A percentile compares a stretch with the other conserved stretches of the same genome.
Evolutionary conservation across 2,113 vertebrate genomes (phyloP).

Genomic region (Colaptes auratus): DNA sequence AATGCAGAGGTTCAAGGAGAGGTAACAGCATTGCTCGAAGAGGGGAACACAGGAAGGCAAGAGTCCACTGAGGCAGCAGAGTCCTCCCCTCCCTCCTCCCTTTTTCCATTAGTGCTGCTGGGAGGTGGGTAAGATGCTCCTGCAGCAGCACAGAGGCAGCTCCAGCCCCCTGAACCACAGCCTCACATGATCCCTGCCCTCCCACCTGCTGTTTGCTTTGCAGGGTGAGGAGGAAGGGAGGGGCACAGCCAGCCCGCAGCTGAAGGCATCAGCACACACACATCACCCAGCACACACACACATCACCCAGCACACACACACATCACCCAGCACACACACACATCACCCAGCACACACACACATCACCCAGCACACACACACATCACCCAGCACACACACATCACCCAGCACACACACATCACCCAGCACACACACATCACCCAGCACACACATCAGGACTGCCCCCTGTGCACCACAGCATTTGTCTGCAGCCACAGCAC

Average conservation of each 20-base stretch:
- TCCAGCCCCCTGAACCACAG: neutral
- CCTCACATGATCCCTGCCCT: neutral
- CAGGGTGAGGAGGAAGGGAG: neutral
- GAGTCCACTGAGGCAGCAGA: neutral
- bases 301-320: neutral
- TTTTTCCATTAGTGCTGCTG: neutral
- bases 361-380: neutral
- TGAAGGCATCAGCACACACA: neutral
- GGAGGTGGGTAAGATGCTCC: neutral
- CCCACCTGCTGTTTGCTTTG: neutral
- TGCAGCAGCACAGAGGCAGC: neutral
- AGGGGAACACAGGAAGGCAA: neutral
- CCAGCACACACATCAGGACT: fast-evolving
- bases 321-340: neutral
- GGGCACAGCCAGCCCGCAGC: neutral
- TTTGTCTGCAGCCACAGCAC: fast-evolving
- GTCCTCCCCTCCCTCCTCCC: neutral
- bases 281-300: fast-evolving
- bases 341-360: no score
- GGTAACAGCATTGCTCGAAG: neutral
- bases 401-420: neutral
- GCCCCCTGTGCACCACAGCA: fast-evolving
- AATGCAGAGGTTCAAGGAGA: neutral
- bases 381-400: no score
- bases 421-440: no score